Conservation (phyloP, 92 coral and sea anemone species). For the Micromussa lordhowensis region DNA sequence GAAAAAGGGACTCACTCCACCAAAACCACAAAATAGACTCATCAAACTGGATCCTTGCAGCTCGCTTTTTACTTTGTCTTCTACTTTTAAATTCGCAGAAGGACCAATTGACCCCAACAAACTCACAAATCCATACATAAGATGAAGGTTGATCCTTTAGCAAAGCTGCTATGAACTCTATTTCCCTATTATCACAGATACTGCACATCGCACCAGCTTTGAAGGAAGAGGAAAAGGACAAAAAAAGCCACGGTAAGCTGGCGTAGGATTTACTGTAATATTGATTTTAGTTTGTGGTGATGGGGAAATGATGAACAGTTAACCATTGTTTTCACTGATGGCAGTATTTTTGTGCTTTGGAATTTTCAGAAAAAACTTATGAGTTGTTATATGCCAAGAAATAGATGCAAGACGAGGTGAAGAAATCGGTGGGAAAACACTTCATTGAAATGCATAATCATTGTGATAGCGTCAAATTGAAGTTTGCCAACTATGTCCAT, state of each 20-base stretch:
- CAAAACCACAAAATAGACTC: too few species aligned
- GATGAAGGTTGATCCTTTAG: background rate
- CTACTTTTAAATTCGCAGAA: background rate
- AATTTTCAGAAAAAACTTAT: background rate
- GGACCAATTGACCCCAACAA: background rate
- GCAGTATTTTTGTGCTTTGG: background rate
- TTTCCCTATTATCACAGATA: background rate
- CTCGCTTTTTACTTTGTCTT: too few species aligned
- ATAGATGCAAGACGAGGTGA: background rate
- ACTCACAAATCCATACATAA: background rate
- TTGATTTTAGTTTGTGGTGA: too few species aligned
- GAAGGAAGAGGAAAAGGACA: background rate
- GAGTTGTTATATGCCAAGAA: background rate
- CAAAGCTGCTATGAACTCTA: background rate
- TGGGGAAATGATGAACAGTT: too few species aligned
- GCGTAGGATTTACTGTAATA: background rate
- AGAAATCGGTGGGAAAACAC: background rate
- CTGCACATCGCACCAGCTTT: background rate
- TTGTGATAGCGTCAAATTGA: background rate
- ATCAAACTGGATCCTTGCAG: too few species aligned
- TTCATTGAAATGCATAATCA: background rate
- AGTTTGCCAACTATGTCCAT: background rate
- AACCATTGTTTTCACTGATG: background rate
- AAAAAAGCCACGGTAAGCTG: background rate
- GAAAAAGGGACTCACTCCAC: too few species aligned